A percentile compares a stretch with the other conserved stretches of the same genome.
Conservation (phyloP, 2,797 vertebrate species). For the Ciconia nigra region DNA sequence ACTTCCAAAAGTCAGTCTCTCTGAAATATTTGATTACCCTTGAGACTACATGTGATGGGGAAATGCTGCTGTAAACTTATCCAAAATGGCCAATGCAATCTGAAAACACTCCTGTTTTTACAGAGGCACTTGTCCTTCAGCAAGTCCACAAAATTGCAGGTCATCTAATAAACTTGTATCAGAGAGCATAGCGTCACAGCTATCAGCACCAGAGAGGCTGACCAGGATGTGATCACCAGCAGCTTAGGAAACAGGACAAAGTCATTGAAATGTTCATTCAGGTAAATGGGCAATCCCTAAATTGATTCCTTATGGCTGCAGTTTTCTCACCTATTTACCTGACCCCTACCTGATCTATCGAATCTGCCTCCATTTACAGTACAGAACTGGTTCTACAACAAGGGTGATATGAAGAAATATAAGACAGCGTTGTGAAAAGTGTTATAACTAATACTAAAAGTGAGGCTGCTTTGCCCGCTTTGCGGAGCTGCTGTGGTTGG, state of each 20-base stretch:
- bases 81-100: not conserved
- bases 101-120: not conserved
- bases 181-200: not conserved
- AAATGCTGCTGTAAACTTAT: not conserved
- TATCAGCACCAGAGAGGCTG: not conserved
- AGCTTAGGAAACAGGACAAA: not conserved
- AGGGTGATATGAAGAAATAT: not conserved
- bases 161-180: not conserved
- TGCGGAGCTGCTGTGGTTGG: not conserved
- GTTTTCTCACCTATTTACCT: not conserved
- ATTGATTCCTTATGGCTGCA: not conserved
- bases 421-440: not conserved
- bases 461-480: not conserved
- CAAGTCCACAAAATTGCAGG: not conserved
- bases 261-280: not conserved
- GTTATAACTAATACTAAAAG: not conserved
- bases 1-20: not conserved
- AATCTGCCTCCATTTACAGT: not conserved
- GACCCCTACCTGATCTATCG: not conserved
- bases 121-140: not conserved
- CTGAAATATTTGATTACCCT: not conserved
- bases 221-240: not conserved
- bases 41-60: not conserved
- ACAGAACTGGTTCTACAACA: not conserved
- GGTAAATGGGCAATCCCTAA: not conserved